Base-by-base conservation (phyloP, 35 echinoderm and acorn worm genomes). In the Heliocidaris erythrogramma region DNA sequence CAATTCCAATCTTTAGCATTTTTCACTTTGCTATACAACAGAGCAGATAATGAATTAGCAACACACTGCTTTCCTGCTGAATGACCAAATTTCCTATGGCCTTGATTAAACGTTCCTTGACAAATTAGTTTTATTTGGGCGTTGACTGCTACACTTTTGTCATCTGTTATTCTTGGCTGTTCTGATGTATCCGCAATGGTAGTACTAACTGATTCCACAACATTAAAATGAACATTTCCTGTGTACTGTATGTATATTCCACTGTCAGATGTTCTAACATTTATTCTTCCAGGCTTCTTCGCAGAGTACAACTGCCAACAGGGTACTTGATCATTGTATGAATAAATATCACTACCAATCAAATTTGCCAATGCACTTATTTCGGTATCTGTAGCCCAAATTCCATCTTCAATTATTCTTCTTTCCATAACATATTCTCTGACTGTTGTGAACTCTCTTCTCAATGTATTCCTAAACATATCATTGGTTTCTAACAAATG, bases 291-390 rank as follows among this genome's bases (percentile, higher is more conserved):
- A 0, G 92, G 92, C 5, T 93, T 52, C 2, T 52, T 93, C 5
- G 92, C 92, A 93, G 47, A 93, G 48, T 18, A 93, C 9, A 93
- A 94, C 48, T 85, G 59, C 49, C 47, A 95, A 59, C 24, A 47
- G 0, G 13, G 49, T 16, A 35, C 5, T 35, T 49, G 31, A 93
- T 32, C 92, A 30, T 93, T 93, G 24, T 30, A 93, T 7, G 92
- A 60, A 49, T 93, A 93, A 30, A 93, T 65, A 69, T 93, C 92
- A 1, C 30, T 42, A 10, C 56, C 53, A 59, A 93, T 24, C 48
- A 93, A 92, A 48, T 95, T 91, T 86, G 91, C 90, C 91, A 95
- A 93, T 7, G 95, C 95, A 91, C 89, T 95, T 61, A 95, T 92
- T 92, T 92, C 89, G 47, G 32, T 92, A 24, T 84, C 85, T 32